phyloP scores from a whole-genome alignment of 2,888 invertebrate species.

The Beris chalybata region DNA sequence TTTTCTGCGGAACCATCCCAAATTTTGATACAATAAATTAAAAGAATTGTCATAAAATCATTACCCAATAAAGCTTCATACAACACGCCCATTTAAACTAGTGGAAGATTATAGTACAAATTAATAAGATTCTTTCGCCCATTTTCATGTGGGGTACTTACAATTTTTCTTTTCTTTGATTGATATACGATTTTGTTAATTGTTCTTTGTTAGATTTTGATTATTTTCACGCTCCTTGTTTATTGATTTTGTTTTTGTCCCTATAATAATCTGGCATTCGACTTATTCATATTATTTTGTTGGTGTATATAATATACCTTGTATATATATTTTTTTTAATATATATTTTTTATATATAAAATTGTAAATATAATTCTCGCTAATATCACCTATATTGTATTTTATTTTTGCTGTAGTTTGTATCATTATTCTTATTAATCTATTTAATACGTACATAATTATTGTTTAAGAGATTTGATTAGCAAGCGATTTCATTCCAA shows the following conservation, averaged over 20 bases:
- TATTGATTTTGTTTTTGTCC: background rate
- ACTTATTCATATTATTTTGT: background rate
- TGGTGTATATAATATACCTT: background rate
- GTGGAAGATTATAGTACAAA: no score
- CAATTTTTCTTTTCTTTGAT: no score
- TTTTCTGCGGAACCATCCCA: no score
- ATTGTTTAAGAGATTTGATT: background rate
- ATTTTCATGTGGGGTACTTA: no score
- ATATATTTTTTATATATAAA: conserved; percentile 7
- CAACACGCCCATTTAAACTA: no score
- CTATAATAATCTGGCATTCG: background rate
- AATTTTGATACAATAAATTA: no score
- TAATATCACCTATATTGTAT: conserved; percentile 36
- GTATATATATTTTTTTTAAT: conserved; percentile 1
- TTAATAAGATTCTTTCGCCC: no score
- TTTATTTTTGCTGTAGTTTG: conserved; percentile 14
- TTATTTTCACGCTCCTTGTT: no score
- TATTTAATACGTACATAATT: conserved; percentile 3
- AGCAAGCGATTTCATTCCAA: background rate
- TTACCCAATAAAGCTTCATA: no score
- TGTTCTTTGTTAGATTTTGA: no score
- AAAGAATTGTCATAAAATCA: no score
- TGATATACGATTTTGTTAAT: no score
- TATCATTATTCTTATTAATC: conserved; percentile 16
- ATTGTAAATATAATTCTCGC: conserved; percentile 37